phyloP scores from a whole-genome alignment of 2,113 vertebrate species.

The Seriola rivoliana region DNA sequence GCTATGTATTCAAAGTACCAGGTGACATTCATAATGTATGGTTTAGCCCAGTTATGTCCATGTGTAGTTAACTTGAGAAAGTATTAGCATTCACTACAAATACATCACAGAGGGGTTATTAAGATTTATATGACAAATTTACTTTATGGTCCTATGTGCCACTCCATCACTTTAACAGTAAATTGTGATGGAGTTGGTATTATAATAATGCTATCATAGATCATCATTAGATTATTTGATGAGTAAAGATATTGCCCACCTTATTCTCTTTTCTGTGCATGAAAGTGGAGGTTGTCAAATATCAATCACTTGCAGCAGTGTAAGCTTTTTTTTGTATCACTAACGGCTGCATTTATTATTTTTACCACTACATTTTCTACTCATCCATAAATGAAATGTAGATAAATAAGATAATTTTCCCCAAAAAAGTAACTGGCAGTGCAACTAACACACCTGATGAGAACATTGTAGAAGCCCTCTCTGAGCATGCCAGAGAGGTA shows the following conservation, averaged over 20 bases:
- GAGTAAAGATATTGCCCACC: background rate
- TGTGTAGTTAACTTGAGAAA: background rate
- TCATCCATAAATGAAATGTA: background rate
- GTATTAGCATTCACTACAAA: slow-evolving; percentile 1
- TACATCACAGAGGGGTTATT: slow-evolving; percentile 4
- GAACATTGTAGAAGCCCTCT: slow-evolving; percentile 94
- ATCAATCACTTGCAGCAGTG: background rate
- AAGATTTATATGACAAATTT: slow-evolving; percentile 32
- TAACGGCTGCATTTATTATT: background rate
- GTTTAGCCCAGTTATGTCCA: background rate
- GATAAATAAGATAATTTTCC: background rate
- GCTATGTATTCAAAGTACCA: background rate
- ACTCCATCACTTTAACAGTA: slow-evolving; percentile 13
- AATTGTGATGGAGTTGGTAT: background rate
- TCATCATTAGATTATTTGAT: slow-evolving; percentile 8
- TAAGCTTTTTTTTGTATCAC: background rate
- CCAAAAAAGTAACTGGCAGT: background rate
- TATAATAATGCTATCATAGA: background rate
- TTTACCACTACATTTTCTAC: too few species aligned
- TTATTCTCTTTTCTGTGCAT: background rate
- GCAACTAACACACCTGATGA: slow-evolving; percentile 83
- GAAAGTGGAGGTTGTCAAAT: background rate
- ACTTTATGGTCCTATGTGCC: background rate
- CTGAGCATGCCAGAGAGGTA: slow-evolving; percentile 95
- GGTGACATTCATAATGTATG: background rate